Evolutionary conservation across 2,888 invertebrate genomes (phyloP), one percentile per base, ranked within the genome.

Genomic region (Lasioglossum vierecki): DNA sequence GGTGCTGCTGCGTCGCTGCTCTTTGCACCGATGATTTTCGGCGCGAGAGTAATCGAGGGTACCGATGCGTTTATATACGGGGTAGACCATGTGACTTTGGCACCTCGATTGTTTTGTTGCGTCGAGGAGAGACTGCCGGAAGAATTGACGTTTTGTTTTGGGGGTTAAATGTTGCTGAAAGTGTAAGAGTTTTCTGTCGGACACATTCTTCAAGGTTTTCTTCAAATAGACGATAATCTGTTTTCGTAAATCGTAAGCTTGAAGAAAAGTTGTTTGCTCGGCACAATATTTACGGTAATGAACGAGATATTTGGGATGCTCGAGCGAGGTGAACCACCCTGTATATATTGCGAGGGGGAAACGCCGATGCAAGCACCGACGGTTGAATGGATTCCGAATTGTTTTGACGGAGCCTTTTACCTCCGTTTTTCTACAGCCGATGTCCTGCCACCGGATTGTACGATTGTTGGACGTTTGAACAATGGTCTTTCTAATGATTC

Each of bases 21-120:
- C 30, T 76, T 76, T 76, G 80, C 53, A 11, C 35, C 44, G 68
- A 53, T 70, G 80, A 70, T 76, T 76, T 71, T 80, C 70, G 73
- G 63, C 63, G 44, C 15, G 15, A 39, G 60, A 60, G 41, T 39
- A 35, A 73, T 79, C 46, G 63, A 41, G 44, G 49, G 60, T 13
- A 26, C 76, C 53, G 49, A 11, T 22, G 22, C 3, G 49, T 18
- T 9, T 46, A 26, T 46, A 46, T 72, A 46, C 72, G 2, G 72
- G 30, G 72, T 18, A 9, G 9, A 4, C 53, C 22, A n/a, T 53
- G 53, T 53, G 22, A 53, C 53, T n/a, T 53, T n/a, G n/a, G 9
- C n/a, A 53, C 9, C 53, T 53, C n/a, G n/a, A 53, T 53, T 53
- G 18, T 49, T 49, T 22, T 22, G 18, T 18, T 6, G 18, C 18